phyloP scores from a whole-genome alignment of 2,113 vertebrate genomes.

The Eudyptes chrysolophus region DNA sequence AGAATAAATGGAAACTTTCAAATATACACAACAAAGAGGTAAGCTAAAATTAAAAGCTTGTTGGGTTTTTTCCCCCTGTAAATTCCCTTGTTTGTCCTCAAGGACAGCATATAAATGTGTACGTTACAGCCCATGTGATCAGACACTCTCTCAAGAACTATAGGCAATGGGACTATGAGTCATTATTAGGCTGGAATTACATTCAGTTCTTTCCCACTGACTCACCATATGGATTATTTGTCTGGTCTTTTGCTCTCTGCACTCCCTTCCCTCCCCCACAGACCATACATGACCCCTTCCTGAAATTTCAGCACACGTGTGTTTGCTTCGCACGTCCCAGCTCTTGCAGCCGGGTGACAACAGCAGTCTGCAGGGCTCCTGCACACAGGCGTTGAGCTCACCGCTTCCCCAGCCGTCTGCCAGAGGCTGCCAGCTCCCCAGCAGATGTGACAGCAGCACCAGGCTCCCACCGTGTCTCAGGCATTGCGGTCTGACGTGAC shows the following conservation, averaged over 20 bases:
- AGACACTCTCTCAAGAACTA: constrained; percentile 14
- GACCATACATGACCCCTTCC: neutral
- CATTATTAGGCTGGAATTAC: neutral
- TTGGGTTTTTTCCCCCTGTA: neutral
- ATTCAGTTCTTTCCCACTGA: constrained; percentile 28
- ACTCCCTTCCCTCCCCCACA: neutral
- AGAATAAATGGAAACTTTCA: neutral
- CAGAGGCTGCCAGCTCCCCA: neutral
- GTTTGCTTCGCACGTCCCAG: neutral
- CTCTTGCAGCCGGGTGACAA: neutral
- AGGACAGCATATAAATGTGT: neutral
- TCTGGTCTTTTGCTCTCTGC: neutral
- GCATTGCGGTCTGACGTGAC: neutral
- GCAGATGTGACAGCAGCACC: neutral
- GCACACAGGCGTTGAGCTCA: accelerated
- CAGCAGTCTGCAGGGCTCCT: neutral
- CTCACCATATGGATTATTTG: constrained; percentile 11
- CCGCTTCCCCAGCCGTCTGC: neutral
- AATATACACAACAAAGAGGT: neutral
- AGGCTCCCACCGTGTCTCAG: accelerated
- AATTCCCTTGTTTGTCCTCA: neutral
- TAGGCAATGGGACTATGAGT: constrained; percentile 14
- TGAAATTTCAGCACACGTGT: accelerated
- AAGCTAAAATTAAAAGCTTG: neutral
- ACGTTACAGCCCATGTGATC: neutral